phyloP scores from a whole-genome alignment of 2,888 invertebrate genomes.

The Pheosia tremula region DNA sequence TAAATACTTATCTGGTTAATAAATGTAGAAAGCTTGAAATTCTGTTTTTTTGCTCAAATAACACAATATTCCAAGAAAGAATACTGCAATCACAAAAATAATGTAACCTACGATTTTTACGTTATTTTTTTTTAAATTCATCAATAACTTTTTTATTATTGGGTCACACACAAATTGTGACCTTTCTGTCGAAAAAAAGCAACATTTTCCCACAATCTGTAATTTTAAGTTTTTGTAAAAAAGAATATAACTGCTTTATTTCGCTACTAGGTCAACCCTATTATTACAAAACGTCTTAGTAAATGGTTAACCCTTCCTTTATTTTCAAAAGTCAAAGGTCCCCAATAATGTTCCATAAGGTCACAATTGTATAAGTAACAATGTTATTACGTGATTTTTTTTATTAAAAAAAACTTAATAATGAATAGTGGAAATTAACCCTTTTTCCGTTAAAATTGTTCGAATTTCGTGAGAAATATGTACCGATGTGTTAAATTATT shows the following conservation, averaged over 20 bases:
- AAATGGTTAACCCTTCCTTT: background rate
- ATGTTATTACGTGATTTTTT: background rate
- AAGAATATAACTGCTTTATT: too few species aligned
- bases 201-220: too few species aligned
- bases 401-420: background rate
- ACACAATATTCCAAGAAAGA: too few species aligned
- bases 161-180: too few species aligned
- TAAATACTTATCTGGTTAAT: background rate
- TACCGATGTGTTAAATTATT: background rate
- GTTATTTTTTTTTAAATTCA: too few species aligned
- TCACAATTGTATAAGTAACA: background rate
- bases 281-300: background rate
- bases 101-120: too few species aligned
- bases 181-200: too few species aligned
- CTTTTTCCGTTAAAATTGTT: background rate
- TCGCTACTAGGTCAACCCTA: background rate
- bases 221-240: too few species aligned
- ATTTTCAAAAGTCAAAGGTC: slow-evolving; percentile 3
- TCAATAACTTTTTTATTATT: too few species aligned
- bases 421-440: background rate
- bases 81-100: too few species aligned
- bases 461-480: background rate
- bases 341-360: background rate
- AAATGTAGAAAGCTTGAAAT: too few species aligned
- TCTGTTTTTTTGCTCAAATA: too few species aligned